Percentiles rank a stretch among this genome's conserved stretches.
phyloP scores from a whole-genome alignment of 92 coral and sea anemone genomes.

The Plumapathes pennacea region DNA sequence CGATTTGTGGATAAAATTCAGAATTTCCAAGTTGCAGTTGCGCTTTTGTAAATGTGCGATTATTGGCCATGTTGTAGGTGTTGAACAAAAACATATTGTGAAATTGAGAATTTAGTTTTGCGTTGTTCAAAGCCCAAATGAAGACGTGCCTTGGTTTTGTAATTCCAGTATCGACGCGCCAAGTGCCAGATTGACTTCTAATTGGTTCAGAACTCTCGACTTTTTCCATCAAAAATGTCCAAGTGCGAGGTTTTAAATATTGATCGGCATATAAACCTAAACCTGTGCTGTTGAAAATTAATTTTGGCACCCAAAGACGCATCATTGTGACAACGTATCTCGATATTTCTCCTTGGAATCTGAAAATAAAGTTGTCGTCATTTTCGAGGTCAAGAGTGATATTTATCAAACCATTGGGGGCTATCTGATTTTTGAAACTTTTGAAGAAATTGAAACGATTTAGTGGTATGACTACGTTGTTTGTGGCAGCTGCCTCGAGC shows the following conservation, averaged over 20 bases:
- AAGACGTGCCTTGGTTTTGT: too few relatives aligned
- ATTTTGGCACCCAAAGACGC: conserved; percentile 10
- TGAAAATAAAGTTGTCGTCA: conserved; percentile 10
- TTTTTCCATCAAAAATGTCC: background rate
- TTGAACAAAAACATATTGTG: too few relatives aligned
- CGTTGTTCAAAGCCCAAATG: too few relatives aligned
- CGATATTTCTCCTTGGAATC: background rate
- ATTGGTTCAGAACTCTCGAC: too few relatives aligned
- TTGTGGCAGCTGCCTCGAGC: background rate
- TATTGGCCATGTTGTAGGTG: too few relatives aligned
- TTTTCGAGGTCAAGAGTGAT: background rate
- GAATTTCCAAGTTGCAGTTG: too few relatives aligned
- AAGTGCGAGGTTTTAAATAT: background rate
- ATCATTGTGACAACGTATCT: conserved; percentile 4
- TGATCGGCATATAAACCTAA: background rate
- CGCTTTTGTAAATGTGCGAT: too few relatives aligned
- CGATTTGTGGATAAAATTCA: too few relatives aligned
- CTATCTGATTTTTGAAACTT: conserved; percentile 6
- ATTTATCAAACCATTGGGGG: conserved; percentile 1
- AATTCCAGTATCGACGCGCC: too few relatives aligned
- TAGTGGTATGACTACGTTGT: conserved; percentile 16
- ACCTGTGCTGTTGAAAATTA: background rate
- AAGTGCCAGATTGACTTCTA: too few relatives aligned
- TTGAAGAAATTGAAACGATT: conserved; percentile 7
- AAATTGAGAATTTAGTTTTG: too few relatives aligned